Conservation (phyloP, 1,140 invertebrate genomes). For the Oppia nitens region DNA sequence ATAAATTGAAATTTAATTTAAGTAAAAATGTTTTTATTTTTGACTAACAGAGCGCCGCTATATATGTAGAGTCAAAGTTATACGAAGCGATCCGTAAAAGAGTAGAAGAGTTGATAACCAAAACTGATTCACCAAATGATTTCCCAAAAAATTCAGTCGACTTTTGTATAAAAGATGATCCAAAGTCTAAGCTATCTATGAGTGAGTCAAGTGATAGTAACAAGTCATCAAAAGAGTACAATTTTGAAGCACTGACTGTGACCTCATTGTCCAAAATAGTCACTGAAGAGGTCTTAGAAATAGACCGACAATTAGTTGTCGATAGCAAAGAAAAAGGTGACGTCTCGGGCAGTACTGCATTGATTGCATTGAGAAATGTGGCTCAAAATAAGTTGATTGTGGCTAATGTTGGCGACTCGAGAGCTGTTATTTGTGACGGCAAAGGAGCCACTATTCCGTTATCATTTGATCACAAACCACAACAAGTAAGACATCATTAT, state of each 20-base stretch:
- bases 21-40: no score
- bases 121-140: neutral
- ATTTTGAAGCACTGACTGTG: slow-evolving; percentile 9
- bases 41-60: neutral
- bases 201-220: neutral
- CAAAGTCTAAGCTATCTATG: neutral
- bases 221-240: neutral
- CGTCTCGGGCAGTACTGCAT: slow-evolving; percentile 61
- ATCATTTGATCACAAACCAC: slow-evolving; percentile 90
- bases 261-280: slow-evolving; percentile 11
- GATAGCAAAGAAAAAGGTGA: slow-evolving; percentile 12
- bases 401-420: slow-evolving; percentile 87
- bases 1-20: no score
- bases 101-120: neutral
- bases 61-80: neutral
- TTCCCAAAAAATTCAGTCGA: slow-evolving; percentile 21
- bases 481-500: slow-evolving; percentile 44
- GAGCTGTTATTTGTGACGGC: slow-evolving; percentile 81
- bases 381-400: slow-evolving; percentile 52
- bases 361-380: slow-evolving; percentile 67
- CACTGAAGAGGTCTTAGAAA: slow-evolving; percentile 6
- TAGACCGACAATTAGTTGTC: slow-evolving; percentile 13
- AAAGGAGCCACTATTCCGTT: slow-evolving; percentile 74
- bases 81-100: neutral
- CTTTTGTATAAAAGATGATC: slow-evolving; percentile 27